Evolutionary conservation across 2,113 vertebrate species (phyloP), one percentile per base, ranked within the genome.

Genomic region (Elanoides forficatus): DNA sequence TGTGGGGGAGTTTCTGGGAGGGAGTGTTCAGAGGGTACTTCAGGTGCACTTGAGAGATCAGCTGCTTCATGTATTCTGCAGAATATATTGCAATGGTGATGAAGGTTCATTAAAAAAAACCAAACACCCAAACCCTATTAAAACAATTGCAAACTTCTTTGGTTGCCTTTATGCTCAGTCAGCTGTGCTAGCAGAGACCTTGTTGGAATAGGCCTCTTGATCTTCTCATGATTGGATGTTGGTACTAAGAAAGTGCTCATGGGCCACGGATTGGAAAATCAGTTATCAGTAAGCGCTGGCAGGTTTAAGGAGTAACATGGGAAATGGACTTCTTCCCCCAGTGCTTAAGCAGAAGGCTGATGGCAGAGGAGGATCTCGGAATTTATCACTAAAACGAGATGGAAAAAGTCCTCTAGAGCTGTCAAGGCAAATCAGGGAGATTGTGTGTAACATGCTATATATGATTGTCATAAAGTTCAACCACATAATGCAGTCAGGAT

Each of bases 401-500:
- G 25, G 13, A 25, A n/a, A 48, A 56, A 88, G 55, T 22, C 7
- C 22, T 88, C 21, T n/a, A 0, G 27, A 75, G 23, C 45, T 53
- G 18, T 73, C 40, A n/a, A 20, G n/a, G 48, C 55, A 66, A 60
- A 60, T 74, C 23, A 13, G 55, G 27, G 34, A 85, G 60, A 14
- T 42, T n/a, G 50, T 26, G 11, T 58, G 11, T 71, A 55, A 53
- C 6, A 8, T 87, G 26, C 34, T 84, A 0, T 42, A 9, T 59
- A 4, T 67, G 14, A 40, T 17, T 47, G 5, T 59, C 22, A 45
- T 21, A 13, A 60, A 52, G 27, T 71, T 82, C 20, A 89, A 5
- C 40, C 32, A 3, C 1, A 0, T 71, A 23, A 38, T 1, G 1
- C 29, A n/a, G 55, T 62, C 60, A 66, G 80, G 55, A 16, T 17